Base-by-base conservation (phyloP, 1,140 invertebrate species). In the Rhyacophila brunnea region DNA sequence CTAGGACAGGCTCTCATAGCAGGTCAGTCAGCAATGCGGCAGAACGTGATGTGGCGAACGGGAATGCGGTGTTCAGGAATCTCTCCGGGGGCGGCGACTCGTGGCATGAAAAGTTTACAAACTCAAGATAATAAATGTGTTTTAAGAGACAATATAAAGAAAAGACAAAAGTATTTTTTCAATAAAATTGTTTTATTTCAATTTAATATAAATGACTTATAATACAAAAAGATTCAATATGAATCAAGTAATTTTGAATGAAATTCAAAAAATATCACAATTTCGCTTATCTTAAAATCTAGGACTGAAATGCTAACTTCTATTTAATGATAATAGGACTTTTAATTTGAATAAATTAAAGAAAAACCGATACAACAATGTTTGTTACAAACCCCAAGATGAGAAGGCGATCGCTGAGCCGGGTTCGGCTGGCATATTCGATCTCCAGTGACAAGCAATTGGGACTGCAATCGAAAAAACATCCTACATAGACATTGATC, bases 391-490 rank as follows among this genome's bases (percentile, higher is more conserved):
- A 64, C 57, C 62, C 35, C 23, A 28, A 5, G 23, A 5, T 9
- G 23, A 28, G 23, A 28, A 3, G 3, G 23, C 23, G 3, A 28
- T 3, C 23, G 23, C 23, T 28, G 10, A 20, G 28, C 19, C 40
- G 9, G 47, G 17, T 13, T 11, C 46, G 34, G 38, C 18, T 9
- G 23, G 28, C 23, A 9, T 9, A 28, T 28, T 28, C 23, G 23
- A 28, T 9, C 23, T 28, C 23, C 23, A 9, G 23, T 28, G 23
- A 5, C 56, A 52, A 18, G 50, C 38, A 38, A 48, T 34, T 32
- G 56, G 38, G 61, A 55, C 61, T 64, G 61, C 40, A 64, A 64
- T 45, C 42, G 42, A 64, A 59, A 64, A 64, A 52, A 64, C 56
- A 64, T 46, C 61, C 56, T 54, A 63, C 60, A 62, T 62, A 63